phyloP scores from a whole-genome alignment of 2,113 vertebrate genomes.

The Coptodon rendalli region DNA sequence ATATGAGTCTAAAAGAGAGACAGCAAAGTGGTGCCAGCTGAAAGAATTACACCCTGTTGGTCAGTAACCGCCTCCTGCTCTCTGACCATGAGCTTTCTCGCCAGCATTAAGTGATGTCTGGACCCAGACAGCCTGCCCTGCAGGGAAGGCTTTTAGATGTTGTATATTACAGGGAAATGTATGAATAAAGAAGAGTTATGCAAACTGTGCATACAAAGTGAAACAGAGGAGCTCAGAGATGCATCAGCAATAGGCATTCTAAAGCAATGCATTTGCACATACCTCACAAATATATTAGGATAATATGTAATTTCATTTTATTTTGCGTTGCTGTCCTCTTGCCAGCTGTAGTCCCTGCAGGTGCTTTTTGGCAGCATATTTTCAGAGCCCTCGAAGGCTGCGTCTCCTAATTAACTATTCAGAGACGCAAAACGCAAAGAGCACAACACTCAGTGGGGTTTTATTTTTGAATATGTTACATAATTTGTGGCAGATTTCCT shows the following conservation, averaged over 20 bases:
- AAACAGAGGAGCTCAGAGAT: not conserved
- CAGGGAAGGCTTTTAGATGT: not conserved
- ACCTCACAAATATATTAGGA: not conserved
- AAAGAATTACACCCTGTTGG: not conserved
- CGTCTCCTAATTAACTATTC: not conserved
- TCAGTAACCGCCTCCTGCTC: not conserved
- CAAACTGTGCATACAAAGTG: not conserved
- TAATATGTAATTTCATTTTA: rapidly evolving
- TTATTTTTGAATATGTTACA: not conserved
- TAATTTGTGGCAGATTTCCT: not conserved
- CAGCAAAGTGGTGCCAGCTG: not conserved
- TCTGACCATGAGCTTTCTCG: not conserved
- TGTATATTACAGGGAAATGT: not conserved
- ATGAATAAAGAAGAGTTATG: not conserved
- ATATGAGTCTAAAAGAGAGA: not conserved
- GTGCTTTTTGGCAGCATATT: not conserved
- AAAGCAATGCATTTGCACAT: not conserved
- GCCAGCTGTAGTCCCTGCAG: not conserved
- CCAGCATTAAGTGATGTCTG: not conserved
- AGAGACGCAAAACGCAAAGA: not conserved
- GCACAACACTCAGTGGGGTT: not conserved
- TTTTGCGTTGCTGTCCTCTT: not conserved
- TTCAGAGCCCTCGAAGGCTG: not conserved
- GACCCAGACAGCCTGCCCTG: not conserved
- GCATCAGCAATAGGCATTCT: not conserved